Percentiles rank a stretch among this genome's conserved stretches.
phyloP scores from a whole-genome alignment of 2,888 invertebrate species.

The Altica lythri region DNA sequence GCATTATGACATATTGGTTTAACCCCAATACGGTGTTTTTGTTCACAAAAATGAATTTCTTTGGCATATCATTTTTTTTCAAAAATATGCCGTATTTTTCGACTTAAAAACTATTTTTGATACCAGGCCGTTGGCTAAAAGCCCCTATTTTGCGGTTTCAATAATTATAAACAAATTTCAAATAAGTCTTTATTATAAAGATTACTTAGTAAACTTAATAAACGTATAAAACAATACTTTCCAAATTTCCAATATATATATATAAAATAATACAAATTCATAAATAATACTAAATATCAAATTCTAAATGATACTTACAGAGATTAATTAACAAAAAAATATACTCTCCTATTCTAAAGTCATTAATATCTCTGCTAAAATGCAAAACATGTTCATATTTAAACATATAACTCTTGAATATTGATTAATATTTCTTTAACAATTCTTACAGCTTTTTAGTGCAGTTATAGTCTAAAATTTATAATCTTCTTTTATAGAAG shows the following conservation, averaged over 20 bases:
- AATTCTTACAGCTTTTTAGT: constrained; percentile 21
- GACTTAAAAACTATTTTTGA: not conserved
- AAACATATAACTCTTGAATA: constrained; percentile 5
- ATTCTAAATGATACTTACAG: constrained; percentile 16
- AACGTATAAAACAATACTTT: constrained; percentile 39
- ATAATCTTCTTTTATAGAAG: not conserved
- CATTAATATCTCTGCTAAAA: constrained; percentile 17
- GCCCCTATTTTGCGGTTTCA: too few relatives aligned
- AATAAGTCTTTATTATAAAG: constrained; percentile 41
- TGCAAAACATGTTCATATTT: constrained; percentile 4
- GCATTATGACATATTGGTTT: too few relatives aligned
- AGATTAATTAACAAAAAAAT: constrained; percentile 21
- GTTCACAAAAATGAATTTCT: too few relatives aligned
- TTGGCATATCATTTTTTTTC: too few relatives aligned
- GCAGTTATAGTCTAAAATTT: constrained; percentile 16
- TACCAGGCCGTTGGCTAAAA: too few relatives aligned
- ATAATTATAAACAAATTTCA: constrained; percentile 32
- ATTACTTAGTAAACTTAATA: constrained; percentile 36
- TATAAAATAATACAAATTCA: constrained; percentile 31
- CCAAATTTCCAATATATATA: constrained; percentile 28
- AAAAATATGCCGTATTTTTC: too few relatives aligned
- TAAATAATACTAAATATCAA: constrained; percentile 36
- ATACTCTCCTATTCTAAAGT: constrained; percentile 13
- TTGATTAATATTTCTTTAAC: constrained; percentile 20
- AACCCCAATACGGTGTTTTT: too few relatives aligned